These are phyloP conservation scores for Myzus persicae DNA, from an alignment of 1,140 invertebrate species.

Conservation along the genomic window DNA sequence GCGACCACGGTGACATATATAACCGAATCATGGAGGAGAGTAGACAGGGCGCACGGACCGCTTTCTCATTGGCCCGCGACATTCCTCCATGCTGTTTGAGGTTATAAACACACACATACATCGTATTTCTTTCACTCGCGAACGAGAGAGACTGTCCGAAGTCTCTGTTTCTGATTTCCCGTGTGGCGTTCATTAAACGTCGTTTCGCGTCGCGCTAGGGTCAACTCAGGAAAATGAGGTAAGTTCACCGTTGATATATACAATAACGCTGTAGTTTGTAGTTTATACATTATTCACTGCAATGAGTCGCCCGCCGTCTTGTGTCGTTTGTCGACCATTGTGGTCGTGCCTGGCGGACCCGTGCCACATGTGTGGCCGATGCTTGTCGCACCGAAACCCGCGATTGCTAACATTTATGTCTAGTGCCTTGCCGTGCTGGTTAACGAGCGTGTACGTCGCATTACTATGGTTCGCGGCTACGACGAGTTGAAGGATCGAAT, in stretches of 20 bases:
- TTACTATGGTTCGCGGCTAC: background rate
- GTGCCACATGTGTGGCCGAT: background rate
- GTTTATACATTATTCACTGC: background rate
- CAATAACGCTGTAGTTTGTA: background rate
- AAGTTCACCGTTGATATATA: background rate
- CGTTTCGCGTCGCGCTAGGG: constrained; percentile 5
- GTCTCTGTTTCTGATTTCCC: background rate
- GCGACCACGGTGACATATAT: background rate
- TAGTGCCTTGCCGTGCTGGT: background rate
- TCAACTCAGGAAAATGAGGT: constrained; percentile 10
- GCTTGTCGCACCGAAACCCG: background rate
- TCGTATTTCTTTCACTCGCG: background rate
- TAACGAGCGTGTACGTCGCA: background rate
- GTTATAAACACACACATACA: constrained; percentile 18
- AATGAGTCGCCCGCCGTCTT: too few relatives aligned
- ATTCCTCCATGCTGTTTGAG: constrained; percentile 35
- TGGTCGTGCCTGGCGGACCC: too few relatives aligned
- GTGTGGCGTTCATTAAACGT: background rate
- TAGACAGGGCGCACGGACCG: background rate
- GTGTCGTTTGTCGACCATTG: background rate
- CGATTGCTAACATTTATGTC: background rate
- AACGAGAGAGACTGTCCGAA: background rate
- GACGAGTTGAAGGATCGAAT: background rate
- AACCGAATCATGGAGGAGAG: constrained; percentile 7
- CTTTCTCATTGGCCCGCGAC: background rate